Base-by-base conservation (phyloP, 2,888 invertebrate species). In the Slavum lentiscoides region DNA sequence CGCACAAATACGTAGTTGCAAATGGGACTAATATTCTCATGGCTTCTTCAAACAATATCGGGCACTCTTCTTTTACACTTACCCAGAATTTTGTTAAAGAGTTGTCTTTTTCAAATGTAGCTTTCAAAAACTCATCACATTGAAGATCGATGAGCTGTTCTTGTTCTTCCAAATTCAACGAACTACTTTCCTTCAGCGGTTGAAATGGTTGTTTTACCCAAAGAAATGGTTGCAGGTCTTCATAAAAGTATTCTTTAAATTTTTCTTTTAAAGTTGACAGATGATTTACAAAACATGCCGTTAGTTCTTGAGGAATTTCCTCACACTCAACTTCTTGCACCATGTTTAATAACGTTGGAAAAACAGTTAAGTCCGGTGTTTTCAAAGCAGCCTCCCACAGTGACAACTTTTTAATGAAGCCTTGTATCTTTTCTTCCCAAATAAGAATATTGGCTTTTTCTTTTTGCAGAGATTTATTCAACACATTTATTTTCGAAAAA, bases 41-140 rank as follows among this genome's bases (percentile, higher is more conserved):
- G 67, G 43, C 43, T 70, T 70, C n/a, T 70, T 70, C 70, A 70
- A 70, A 70, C 70, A 70, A 70, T 58, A 70, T 70, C 58, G 68
- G 49, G 49, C 49, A 49, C 53, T 49, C 53, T 68, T 49, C 53
- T n/a, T 49, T 68, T 68, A 68, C 68, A 68, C 68, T 68, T 68
- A 68, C 68, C 68, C 68, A 68, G 68, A 68, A 68, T 68, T 23
- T 68, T 68, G 68, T 49, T 49, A 68, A 68, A 21, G 67, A 67
- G 67, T 67, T 67, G 67, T 67, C 39, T n/a, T 67, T 67, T 67
- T 67, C 67, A 67, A 67, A 67, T 67, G 67, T 67, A 67, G 67
- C 43, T 67, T 67, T 67, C 43, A n/a, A 67, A 67, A n/a, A n/a
- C n/a, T n/a, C n/a, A n/a, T n/a, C n/a, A n/a, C n/a, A n/a, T n/a